Evolutionary conservation across 2,797 vertebrate species (phyloP).

Genomic region (Trachurus trachurus): DNA sequence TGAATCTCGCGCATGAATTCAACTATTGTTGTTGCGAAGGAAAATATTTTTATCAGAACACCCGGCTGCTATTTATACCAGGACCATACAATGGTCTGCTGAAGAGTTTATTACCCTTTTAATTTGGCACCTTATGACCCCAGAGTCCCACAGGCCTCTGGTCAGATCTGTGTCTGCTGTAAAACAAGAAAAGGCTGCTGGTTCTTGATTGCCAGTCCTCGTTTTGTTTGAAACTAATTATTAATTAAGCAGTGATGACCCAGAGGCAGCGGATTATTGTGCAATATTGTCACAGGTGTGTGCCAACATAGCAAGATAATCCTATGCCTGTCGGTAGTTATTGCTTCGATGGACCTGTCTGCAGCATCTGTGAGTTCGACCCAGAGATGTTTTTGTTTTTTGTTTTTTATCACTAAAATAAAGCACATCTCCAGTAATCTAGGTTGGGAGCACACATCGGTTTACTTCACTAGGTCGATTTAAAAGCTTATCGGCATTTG

Average conservation of each 20-base stretch:
- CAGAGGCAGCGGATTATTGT: slow-evolving; percentile 71
- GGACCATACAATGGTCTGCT: slow-evolving; percentile 65
- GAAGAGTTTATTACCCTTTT: slow-evolving; percentile 72
- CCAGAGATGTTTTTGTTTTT: slow-evolving; percentile 14
- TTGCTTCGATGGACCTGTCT: slow-evolving; percentile 70
- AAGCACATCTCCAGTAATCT: slow-evolving; percentile 15
- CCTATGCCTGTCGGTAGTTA: slow-evolving; percentile 65
- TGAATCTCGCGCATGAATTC: slow-evolving; percentile 82
- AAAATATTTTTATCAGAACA: slow-evolving; percentile 79
- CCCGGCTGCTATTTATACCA: slow-evolving; percentile 81
- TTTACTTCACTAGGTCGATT: neutral
- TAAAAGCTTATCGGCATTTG: neutral
- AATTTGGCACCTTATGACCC: slow-evolving; percentile 71
- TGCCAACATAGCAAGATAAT: slow-evolving; percentile 71
- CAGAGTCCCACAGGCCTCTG: slow-evolving; percentile 27
- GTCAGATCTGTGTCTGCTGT: slow-evolving; percentile 43
- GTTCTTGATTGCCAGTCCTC: slow-evolving; percentile 29
- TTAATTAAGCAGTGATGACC: slow-evolving; percentile 66
- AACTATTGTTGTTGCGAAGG: slow-evolving; percentile 79
- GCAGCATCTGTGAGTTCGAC: slow-evolving; percentile 69
- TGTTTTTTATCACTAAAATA: slow-evolving; percentile 36
- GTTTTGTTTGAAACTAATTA: slow-evolving; percentile 58
- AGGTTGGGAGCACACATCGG: neutral
- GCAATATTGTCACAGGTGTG: slow-evolving; percentile 79
- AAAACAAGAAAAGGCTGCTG: slow-evolving; percentile 30